Conservation (phyloP, 2,113 vertebrate species). For the Osmerus mordax region DNA sequence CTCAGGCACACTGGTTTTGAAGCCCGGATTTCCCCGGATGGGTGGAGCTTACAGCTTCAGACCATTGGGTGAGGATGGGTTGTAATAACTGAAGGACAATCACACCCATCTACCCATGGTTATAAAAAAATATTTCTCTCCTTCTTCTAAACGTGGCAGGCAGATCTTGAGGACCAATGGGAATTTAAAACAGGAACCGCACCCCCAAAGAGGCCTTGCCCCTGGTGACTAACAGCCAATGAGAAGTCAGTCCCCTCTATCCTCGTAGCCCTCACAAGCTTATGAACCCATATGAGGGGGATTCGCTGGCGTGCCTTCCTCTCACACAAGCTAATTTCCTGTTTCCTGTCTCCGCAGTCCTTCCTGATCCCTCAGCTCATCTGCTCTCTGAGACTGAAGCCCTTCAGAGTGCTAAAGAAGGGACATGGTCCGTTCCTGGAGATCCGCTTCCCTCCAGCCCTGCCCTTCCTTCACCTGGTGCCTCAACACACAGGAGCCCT, state of each 20-base stretch:
- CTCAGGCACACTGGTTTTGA: neutral
- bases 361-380: conserved; percentile 13
- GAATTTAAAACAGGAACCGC: neutral
- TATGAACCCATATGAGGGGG: conserved; percentile 45
- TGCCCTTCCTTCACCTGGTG: no score
- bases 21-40: neutral
- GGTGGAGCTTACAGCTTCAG: conserved; percentile 31
- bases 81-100: neutral
- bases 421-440: neutral
- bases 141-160: conserved; percentile 6
- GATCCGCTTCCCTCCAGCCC: neutral
- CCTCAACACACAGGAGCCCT: neutral
- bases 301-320: conserved; percentile 43
- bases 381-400: conserved; percentile 20
- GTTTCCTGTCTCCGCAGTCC: conserved; percentile 26
- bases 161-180: neutral
- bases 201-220: conserved; percentile 33
- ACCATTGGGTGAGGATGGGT: neutral
- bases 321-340: conserved; percentile 50
- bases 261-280: conserved; percentile 30
- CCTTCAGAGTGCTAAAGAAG: neutral
- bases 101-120: conserved; percentile 11
- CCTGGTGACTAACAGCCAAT: conserved; percentile 6
- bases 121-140: conserved; percentile 36
- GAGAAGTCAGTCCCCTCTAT: conserved; percentile 12